Percentiles rank a stretch among this genome's conserved stretches.
Conservation (phyloP, 2,888 invertebrate species). For the Leucozona laternaria region DNA sequence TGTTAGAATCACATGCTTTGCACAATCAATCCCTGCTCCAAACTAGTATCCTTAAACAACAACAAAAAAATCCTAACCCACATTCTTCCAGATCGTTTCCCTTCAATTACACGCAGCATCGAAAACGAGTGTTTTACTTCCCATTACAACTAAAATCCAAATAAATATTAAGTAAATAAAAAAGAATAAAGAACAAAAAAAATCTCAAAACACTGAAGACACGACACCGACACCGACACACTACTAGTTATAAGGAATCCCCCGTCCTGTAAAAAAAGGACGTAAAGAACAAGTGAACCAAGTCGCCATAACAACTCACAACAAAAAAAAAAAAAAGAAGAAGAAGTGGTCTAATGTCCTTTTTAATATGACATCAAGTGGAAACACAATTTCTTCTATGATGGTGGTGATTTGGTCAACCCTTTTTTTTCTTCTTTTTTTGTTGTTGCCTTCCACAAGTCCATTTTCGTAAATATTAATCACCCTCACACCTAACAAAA, state of each 20-base stretch:
- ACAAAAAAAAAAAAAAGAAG: neutral
- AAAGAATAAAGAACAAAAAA: constrained; percentile 28
- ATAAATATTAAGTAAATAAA: constrained; percentile 72
- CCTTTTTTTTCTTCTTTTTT: constrained; percentile 38
- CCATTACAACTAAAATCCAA: constrained; percentile 74
- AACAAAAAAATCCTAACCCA: constrained; percentile 39
- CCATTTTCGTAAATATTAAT: constrained; percentile 71
- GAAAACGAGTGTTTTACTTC: constrained; percentile 74
- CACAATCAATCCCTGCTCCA: constrained; percentile 25
- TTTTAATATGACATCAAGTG: constrained; percentile 62
- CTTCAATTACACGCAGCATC: constrained; percentile 75
- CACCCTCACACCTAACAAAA: constrained; percentile 46
- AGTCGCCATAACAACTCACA: constrained; percentile 50
- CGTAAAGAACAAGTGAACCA: constrained; percentile 61
- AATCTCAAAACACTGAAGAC: constrained; percentile 28
- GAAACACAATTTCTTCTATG: constrained; percentile 41
- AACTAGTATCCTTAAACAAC: constrained; percentile 20
- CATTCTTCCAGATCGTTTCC: constrained; percentile 73
- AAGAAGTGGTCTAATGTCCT: constrained; percentile 70
- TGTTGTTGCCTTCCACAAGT: constrained; percentile 24
- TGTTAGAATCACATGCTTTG: constrained; percentile 12
- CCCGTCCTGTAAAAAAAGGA: neutral
- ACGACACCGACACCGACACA: neutral
- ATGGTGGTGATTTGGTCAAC: constrained; percentile 57
- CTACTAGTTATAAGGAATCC: neutral